Evolutionary conservation across 2,113 vertebrate species (phyloP), one percentile per base, ranked within the genome.

Genomic region (Meleagris gallopavo): DNA sequence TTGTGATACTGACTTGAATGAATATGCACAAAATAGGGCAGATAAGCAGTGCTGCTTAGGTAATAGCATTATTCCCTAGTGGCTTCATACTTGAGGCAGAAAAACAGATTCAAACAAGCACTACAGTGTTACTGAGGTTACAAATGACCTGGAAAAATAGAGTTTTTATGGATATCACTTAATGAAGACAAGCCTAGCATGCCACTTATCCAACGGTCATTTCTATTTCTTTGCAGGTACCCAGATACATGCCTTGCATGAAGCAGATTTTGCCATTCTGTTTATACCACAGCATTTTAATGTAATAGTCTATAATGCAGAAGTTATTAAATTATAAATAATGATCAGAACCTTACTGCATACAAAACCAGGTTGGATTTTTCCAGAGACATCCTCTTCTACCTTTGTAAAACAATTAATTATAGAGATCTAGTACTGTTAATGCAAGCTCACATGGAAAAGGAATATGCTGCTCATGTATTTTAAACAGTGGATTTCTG

Each of bases 121-220:
- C 88, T 79, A 77, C 69, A 76, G 77, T 95, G 94, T 90, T 77
- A 95, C 71, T 83, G 86, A 74, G 82, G 74, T 69, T 66, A 93
- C 94, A 95, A 90, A 94, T 60, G 77, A 93, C 77, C 94, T 92
- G 95, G 88, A 94, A 97, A 90, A 97, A 96, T 80, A 94, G 80
- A 95, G 90, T 96, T 96, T 95, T 95, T 97, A 67, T 90, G 88
- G 92, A 65, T 95, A 93, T 95, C 48, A 95, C 83, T 79, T 87
- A 92, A 83, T 93, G 48, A 96, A 81, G 48, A 86, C 71, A 34
- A 90, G 62, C 58, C 73, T 89, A 83, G 67, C 61, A 61, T 38
- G 89, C 69, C 84, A 84, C 43, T 34, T 45, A 76, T 50, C 74
- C 79, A 81, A 78, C 5, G 82, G n/a, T 32, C 84, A 91, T 70